Evolutionary conservation across 2,888 invertebrate species (phyloP).

Genomic region (Ichneumoninae sp.): DNA sequence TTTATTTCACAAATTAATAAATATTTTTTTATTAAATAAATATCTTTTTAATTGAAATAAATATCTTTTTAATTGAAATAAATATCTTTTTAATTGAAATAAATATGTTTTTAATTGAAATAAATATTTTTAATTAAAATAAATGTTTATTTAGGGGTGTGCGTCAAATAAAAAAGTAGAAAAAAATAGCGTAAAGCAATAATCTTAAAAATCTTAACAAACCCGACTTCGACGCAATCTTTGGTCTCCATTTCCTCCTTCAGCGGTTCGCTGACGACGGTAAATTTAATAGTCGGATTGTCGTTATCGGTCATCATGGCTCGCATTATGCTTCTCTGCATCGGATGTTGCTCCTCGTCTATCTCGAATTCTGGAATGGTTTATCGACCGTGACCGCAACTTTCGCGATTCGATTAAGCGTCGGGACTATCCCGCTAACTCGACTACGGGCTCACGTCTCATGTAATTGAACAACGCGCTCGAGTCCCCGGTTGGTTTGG

Average conservation of each 20-base stretch:
- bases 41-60: not conserved
- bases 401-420: not conserved
- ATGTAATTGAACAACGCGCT: conserved; percentile 66
- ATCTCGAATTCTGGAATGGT: conserved; percentile 75
- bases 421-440: not conserved
- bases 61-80: not conserved
- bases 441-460: conserved; percentile 52
- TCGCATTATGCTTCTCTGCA: conserved; percentile 72
- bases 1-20: not conserved
- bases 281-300: conserved; percentile 76
- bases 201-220: conserved; percentile 40
- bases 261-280: conserved; percentile 77
- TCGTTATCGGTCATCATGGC: conserved; percentile 73
- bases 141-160: no score
- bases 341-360: conserved; percentile 70
- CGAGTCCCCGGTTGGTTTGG: conserved; percentile 61
- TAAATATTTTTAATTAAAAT: no score
- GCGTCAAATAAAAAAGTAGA: no score
- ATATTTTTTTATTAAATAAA: not conserved
- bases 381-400: not conserved
- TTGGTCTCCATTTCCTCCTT: conserved; percentile 74
- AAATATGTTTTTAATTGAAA: no score
- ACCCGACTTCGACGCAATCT: conserved; percentile 81
- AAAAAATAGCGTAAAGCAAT: not conserved
- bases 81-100: no score